A percentile compares a stretch with the other conserved stretches of the same genome.
These are phyloP conservation scores for Callocephalon fimbriatum DNA, from an alignment of 2,113 vertebrate species.

Conservation along the genomic window DNA sequence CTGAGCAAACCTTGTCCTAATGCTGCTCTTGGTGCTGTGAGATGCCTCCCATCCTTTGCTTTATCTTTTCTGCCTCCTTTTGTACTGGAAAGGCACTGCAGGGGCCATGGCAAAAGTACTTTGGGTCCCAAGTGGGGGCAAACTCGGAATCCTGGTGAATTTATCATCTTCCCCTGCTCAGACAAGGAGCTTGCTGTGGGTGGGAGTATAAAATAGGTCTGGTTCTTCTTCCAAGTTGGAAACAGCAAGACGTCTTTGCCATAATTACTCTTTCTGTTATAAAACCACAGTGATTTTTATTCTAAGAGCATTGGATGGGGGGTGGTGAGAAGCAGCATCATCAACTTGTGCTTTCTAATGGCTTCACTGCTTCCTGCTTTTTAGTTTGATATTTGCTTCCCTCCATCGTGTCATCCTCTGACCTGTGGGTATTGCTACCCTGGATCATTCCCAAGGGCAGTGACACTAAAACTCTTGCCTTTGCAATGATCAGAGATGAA, in stretches of 20 bases:
- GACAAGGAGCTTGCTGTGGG: neutral
- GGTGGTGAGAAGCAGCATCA: neutral
- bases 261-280: neutral
- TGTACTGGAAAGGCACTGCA: neutral
- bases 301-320: neutral
- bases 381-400: neutral
- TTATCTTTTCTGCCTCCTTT: neutral
- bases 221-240: neutral
- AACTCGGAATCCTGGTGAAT: neutral
- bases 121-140: neutral
- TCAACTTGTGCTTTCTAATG: neutral
- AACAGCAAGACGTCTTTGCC: neutral
- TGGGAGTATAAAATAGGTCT: neutral
- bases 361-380: neutral
- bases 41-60: neutral
- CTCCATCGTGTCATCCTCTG: accelerated
- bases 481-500: neutral
- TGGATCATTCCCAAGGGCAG: neutral
- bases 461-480: neutral
- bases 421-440: neutral
- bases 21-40: neutral
- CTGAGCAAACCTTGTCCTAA: neutral
- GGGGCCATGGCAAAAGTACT: accelerated
- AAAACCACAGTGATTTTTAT: neutral
- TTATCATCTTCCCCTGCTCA: neutral